Base-by-base conservation (phyloP, 2,888 invertebrate genomes). In the Schrankia costaestrigalis region DNA sequence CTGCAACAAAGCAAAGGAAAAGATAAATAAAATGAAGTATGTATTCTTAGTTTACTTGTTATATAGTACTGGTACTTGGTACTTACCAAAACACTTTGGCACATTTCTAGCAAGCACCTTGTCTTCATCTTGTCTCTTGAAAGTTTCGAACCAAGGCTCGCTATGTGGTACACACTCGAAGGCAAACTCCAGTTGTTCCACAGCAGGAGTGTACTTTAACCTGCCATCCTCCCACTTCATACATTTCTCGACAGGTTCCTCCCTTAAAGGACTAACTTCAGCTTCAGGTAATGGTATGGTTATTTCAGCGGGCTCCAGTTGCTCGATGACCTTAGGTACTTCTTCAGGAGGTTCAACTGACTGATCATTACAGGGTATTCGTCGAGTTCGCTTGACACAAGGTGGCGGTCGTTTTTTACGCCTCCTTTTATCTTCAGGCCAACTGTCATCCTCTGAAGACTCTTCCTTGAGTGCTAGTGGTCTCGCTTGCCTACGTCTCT, bases 101-200 rank as follows among this genome's bases (percentile, higher is more conserved):
- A 91, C 89, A 68, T 90, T 90, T 51, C 85, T 90, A 56, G 91
- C 90, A 40, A 88, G 84, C 45, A 93, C 91, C 45, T 91, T 90
- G 9, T 93, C 92, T 28, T 90, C 89, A 63, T 95, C 95, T 64
- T 95, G 94, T 1, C 95, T 88, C 46, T 90, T 89, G 65, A 94
- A 95, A 1, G 95, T 93, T 45, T 92, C 90, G 67, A 92, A 94
- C 95, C 95, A 95, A 0, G 93, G 90, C 64, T 95, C 94, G 11
- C 91, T 90, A 18, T 79, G 85, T 1, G 95, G 95, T 37, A 94
- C 86, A 9, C 90, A 89, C 74, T 95, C 95, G 68, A 95, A 95
- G 0, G 93, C 92, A 63, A 93, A 94, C 65, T 91, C 90, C 52
- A 92, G 80, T 57, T 90, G 90, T 42, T 92, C 90, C 26, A 93